phyloP scores from a whole-genome alignment of 2,888 invertebrate species.

The Marronus borbonicus region DNA sequence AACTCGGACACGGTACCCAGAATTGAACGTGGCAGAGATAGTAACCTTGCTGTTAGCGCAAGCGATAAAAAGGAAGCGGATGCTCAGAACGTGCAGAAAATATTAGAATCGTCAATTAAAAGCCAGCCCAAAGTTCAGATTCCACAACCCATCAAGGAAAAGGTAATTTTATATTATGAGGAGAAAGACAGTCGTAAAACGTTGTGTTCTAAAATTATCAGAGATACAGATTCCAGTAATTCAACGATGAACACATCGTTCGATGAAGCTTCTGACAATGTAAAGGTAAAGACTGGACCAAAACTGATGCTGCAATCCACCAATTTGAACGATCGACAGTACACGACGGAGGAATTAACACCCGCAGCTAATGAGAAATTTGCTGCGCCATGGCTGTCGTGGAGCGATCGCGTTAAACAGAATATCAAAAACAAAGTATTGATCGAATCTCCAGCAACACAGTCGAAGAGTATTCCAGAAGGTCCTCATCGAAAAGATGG shows the following conservation, averaged over 20 bases:
- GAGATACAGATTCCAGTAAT: not conserved
- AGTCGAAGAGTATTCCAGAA: not conserved
- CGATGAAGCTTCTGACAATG: not conserved
- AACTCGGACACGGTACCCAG: not conserved
- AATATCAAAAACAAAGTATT: not conserved
- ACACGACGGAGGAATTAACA: constrained; percentile 20
- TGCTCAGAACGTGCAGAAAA: not conserved
- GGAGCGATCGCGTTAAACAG: constrained; percentile 51
- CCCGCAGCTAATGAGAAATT: constrained; percentile 46
- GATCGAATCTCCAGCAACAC: not conserved
- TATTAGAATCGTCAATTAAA: not conserved
- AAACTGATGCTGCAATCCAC: constrained; percentile 51
- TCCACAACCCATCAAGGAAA: constrained; percentile 4
- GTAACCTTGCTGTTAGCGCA: not conserved
- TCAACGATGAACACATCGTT: not conserved
- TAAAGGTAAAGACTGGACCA: constrained; percentile 51
- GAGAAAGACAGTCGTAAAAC: constrained; percentile 19
- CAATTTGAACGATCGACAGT: constrained; percentile 11
- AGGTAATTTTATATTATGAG: constrained; percentile 39
- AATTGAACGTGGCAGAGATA: not conserved
- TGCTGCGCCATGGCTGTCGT: constrained; percentile 53
- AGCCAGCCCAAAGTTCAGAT: not conserved
- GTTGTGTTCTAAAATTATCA: constrained; percentile 33
- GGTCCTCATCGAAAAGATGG: not conserved
- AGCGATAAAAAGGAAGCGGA: not conserved